These are phyloP conservation scores for Sminthurinus aureus DNA, from an alignment of 2,888 invertebrate genomes.

Conservation along the genomic window DNA sequence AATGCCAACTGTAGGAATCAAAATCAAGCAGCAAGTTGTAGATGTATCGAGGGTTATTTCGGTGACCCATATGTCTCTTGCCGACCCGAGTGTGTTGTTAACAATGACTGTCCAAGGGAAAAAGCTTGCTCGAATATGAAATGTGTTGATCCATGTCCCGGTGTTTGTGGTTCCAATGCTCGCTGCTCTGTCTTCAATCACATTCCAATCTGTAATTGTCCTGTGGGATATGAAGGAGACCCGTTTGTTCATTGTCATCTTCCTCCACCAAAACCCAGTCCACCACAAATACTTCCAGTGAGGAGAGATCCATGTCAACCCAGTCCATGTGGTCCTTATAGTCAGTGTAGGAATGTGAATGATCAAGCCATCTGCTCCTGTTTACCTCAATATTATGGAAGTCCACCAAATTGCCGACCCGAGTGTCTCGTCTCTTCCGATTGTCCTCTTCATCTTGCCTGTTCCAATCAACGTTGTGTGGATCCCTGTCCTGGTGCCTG, in stretches of 20 bases:
- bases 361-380: constrained; percentile 54
- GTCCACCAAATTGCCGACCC: constrained; percentile 54
- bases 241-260: constrained; percentile 69
- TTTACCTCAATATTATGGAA: constrained; percentile 36
- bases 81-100: constrained; percentile 78
- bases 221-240: constrained; percentile 73
- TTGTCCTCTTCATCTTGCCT: constrained; percentile 71
- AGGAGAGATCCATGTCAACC: constrained; percentile 53
- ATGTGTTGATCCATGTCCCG: constrained; percentile 70
- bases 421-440: constrained; percentile 69
- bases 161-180: constrained; percentile 64
- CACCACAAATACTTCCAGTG: constrained; percentile 13
- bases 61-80: constrained; percentile 72
- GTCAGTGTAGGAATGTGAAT: constrained; percentile 32
- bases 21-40: constrained; percentile 71
- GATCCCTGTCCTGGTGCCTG: constrained; percentile 76
- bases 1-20: constrained; percentile 74
- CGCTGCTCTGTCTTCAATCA: constrained; percentile 79
- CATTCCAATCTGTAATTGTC: constrained; percentile 76
- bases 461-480: constrained; percentile 75
- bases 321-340: constrained; percentile 59
- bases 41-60: constrained; percentile 78
- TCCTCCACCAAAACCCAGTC: constrained; percentile 68
- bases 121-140: constrained; percentile 73
- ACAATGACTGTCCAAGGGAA: constrained; percentile 70